Conservation (phyloP, 2,797 vertebrate genomes). For the Capromys pilorides region DNA sequence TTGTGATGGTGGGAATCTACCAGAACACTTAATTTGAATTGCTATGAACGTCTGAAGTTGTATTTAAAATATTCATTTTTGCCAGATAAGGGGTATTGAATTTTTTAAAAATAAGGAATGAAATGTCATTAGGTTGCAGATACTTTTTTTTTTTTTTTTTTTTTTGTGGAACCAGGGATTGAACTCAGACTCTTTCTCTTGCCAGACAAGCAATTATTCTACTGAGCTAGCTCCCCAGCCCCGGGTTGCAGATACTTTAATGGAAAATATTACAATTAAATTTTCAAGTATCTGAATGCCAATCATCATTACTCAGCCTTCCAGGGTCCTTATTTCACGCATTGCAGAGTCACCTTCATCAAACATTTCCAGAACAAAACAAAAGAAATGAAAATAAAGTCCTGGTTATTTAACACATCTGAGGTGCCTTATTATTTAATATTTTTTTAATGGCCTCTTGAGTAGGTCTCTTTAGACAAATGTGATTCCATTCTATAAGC, state of each 20-base stretch:
- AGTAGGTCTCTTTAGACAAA: neutral
- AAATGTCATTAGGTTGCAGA: no score
- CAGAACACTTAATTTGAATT: neutral
- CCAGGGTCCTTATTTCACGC: neutral
- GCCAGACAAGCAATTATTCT: no score
- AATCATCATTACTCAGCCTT: neutral
- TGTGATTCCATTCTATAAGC: neutral
- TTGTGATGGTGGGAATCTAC: neutral
- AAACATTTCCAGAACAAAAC: neutral
- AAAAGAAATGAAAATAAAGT: neutral
- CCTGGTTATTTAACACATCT: neutral
- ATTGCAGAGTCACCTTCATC: neutral
- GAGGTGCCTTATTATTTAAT: neutral
- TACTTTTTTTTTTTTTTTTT: no score
- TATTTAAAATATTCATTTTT: no score
- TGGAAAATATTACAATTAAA: neutral
- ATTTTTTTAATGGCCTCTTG: neutral
- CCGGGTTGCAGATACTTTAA: neutral
- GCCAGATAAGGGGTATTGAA: neutral
- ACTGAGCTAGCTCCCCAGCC: no score
- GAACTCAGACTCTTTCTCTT: no score
- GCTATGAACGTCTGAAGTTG: neutral
- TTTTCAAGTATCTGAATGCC: neutral
- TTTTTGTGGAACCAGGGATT: no score
- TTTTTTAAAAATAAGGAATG: no score